A percentile compares a stretch with the other conserved stretches of the same genome.
phyloP scores from a whole-genome alignment of 2,113 vertebrate genomes.

The Crotalus horridus region DNA sequence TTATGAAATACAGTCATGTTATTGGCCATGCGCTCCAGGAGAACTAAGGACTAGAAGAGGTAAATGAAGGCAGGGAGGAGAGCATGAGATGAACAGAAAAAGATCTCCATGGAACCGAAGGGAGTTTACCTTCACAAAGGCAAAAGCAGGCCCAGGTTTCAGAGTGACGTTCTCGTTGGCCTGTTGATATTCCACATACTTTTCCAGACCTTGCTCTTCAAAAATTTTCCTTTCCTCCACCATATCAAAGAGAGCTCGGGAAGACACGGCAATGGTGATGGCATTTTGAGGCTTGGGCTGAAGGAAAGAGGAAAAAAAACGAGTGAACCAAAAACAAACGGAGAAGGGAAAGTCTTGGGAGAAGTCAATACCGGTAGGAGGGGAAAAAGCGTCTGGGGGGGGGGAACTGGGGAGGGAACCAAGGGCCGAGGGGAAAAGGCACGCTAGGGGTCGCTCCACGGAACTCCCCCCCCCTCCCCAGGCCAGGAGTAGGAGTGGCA shows the following conservation, averaged over 20 bases:
- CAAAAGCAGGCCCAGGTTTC: slow-evolving; percentile 82
- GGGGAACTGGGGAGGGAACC: too few species aligned
- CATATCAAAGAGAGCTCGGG: slow-evolving; percentile 89
- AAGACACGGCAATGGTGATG: slow-evolving; percentile 90
- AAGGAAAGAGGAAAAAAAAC: too few species aligned
- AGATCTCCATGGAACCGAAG: neutral
- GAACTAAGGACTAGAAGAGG: neutral
- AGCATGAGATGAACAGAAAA: neutral
- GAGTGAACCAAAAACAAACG: neutral
- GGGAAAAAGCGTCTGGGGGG: neutral
- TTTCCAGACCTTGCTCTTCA: slow-evolving; percentile 84
- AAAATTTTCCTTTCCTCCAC: slow-evolving; percentile 80
- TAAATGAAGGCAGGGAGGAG: neutral
- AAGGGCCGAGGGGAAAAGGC: neutral
- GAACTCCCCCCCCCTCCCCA: neutral
- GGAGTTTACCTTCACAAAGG: slow-evolving; percentile 85
- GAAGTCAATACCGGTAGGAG: too few species aligned
- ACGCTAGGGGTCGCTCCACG: too few species aligned
- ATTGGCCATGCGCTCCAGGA: neutral
- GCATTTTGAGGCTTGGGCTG: slow-evolving; percentile 87
- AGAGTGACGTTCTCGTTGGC: slow-evolving; percentile 81
- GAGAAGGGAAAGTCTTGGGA: neutral
- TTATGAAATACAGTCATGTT: neutral
- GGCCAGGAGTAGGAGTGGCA: neutral
- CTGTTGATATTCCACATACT: slow-evolving; percentile 83